Evolutionary conservation across 2,113 vertebrate species (phyloP).

Genomic region (Percina caprodes): DNA sequence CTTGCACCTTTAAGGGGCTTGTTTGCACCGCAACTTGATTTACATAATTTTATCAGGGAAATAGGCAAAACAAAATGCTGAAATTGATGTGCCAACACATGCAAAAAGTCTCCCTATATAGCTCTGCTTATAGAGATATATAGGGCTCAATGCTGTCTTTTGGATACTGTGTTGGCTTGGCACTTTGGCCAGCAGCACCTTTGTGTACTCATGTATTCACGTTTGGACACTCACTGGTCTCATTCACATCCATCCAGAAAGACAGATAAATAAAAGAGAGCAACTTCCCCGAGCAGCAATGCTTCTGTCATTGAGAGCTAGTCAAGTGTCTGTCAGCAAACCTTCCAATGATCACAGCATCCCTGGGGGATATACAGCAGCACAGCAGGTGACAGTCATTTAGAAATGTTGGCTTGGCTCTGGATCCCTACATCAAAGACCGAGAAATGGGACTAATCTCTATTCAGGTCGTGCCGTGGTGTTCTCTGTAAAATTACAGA

Average conservation of each 20-base stretch:
- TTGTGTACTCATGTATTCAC: slow-evolving; percentile 16
- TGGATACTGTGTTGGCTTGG: neutral
- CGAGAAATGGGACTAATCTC: slow-evolving; percentile 62
- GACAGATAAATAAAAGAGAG: slow-evolving; percentile 40
- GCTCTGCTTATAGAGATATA: slow-evolving; percentile 16
- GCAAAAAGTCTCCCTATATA: slow-evolving; percentile 31
- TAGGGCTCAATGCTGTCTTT: too few species aligned
- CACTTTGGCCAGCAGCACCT: neutral
- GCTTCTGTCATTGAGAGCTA: slow-evolving; percentile 58
- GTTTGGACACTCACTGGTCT: slow-evolving; percentile 45
- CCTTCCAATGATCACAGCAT: slow-evolving; percentile 72
- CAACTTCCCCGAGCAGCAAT: slow-evolving; percentile 17
- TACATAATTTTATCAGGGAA: slow-evolving; percentile 66
- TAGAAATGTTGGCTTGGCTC: slow-evolving; percentile 68
- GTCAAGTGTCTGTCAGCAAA: slow-evolving; percentile 62
- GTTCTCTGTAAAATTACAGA: slow-evolving; percentile 56
- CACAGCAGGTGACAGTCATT: slow-evolving; percentile 78
- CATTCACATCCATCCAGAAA: slow-evolving; percentile 32
- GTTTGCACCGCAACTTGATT: slow-evolving; percentile 66
- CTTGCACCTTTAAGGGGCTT: slow-evolving; percentile 65
- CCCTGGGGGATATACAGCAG: slow-evolving; percentile 67
- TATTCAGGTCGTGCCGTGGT: slow-evolving; percentile 69
- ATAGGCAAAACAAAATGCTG: slow-evolving; percentile 36
- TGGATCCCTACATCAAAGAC: slow-evolving; percentile 71
- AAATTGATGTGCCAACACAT: slow-evolving; percentile 18